Percentiles rank a stretch among this genome's conserved stretches.
Evolutionary conservation across 1,140 invertebrate species (phyloP).

Genomic region (Archegozetes longisetosus): DNA sequence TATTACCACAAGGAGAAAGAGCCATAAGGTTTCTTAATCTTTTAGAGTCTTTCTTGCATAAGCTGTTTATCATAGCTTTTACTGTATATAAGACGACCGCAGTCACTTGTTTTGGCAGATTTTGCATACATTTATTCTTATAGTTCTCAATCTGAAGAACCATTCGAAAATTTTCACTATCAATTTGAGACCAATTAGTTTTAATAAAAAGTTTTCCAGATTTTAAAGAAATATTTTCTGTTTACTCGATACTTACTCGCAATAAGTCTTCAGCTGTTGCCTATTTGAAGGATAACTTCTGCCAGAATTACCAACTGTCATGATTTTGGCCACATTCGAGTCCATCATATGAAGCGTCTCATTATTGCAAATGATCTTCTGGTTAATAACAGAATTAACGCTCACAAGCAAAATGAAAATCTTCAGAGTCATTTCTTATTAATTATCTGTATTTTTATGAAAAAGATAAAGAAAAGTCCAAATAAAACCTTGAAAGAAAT

Average conservation of each 20-base stretch:
- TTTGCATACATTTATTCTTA: neutral
- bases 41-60: neutral
- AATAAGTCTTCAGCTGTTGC: neutral
- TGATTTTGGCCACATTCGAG: neutral
- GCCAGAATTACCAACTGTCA: neutral
- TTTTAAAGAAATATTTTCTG: too few species aligned
- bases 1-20: neutral
- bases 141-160: neutral
- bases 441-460: too few species aligned
- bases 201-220: too few species aligned
- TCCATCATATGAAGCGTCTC: too few species aligned
- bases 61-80: neutral
- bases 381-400: too few species aligned
- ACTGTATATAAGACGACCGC: neutral
- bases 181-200: neutral
- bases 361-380: too few species aligned
- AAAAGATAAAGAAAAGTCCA: too few species aligned
- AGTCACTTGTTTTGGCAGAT: neutral
- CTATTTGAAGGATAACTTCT: neutral
- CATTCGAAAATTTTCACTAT: neutral
- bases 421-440: too few species aligned
- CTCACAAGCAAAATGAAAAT: too few species aligned
- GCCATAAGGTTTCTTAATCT: neutral
- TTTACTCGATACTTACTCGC: conserved; percentile 1
- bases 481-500: too few species aligned